phyloP scores from a whole-genome alignment of 2,113 vertebrate genomes.

The Neomonachus schauinslandi region DNA sequence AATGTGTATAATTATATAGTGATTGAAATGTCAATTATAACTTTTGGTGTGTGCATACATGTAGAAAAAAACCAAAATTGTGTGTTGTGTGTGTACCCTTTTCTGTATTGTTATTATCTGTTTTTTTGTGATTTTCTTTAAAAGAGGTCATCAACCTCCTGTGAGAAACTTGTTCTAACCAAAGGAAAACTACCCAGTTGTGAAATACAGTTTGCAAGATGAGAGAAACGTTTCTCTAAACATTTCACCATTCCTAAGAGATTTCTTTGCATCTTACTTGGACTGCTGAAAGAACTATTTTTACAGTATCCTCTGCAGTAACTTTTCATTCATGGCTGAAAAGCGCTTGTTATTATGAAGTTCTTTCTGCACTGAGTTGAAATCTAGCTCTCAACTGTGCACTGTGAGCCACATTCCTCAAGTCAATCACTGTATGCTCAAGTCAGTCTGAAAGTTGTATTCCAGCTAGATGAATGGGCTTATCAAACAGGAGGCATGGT shows the following conservation, averaged over 20 bases:
- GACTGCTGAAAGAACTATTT: background rate
- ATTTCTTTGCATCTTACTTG: slow-evolving; percentile 21
- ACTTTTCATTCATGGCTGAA: background rate
- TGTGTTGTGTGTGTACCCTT: background rate
- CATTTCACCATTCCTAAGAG: slow-evolving; percentile 8
- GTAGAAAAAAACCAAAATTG: background rate
- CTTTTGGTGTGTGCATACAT: too few species aligned
- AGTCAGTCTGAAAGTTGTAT: background rate
- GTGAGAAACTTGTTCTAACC: slow-evolving; percentile 17
- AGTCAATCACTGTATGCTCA: background rate
- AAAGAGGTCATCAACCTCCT: background rate
- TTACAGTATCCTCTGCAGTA: background rate
- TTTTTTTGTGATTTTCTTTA: slow-evolving; percentile 40
- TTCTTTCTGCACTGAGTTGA: background rate
- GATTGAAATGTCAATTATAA: background rate
- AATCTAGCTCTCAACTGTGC: background rate
- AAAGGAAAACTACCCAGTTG: background rate
- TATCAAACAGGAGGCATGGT: rapidly evolving
- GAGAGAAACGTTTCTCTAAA: slow-evolving; percentile 39
- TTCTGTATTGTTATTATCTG: background rate
- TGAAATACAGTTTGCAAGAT: slow-evolving; percentile 38
- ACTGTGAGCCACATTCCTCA: background rate
- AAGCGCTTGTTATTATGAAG: background rate
- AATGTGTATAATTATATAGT: background rate
- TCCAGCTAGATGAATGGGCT: background rate